These are phyloP conservation scores for Ceyx cyanopectus DNA, from an alignment of 2,113 vertebrate species.

Conservation along the genomic window DNA sequence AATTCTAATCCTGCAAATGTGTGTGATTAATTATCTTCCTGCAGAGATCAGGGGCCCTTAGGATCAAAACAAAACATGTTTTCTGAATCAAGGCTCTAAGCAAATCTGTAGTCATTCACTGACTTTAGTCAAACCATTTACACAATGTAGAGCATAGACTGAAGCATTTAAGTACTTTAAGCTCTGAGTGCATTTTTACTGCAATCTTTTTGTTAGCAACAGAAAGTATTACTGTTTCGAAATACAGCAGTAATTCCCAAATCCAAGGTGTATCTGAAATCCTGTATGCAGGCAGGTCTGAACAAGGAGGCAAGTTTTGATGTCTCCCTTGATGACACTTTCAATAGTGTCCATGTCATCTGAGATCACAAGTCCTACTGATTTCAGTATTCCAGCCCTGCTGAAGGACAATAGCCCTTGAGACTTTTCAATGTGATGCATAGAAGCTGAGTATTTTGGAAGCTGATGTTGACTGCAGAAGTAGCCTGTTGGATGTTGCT, in stretches of 20 bases:
- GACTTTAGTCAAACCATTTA: neutral
- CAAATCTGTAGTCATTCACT: neutral
- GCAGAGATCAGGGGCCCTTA: neutral
- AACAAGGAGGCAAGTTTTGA: neutral
- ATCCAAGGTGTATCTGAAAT: neutral
- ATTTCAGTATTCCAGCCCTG: neutral
- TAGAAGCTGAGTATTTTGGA: neutral
- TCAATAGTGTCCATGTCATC: neutral
- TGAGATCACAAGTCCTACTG: neutral
- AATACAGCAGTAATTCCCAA: neutral
- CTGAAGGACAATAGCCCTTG: neutral
- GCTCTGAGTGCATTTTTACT: neutral
- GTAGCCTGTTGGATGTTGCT: neutral
- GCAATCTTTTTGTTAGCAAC: neutral
- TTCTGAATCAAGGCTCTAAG: neutral
- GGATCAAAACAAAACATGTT: neutral
- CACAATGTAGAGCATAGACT: neutral
- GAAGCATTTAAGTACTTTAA: neutral
- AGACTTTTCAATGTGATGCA: rapidly evolving
- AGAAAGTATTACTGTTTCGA: neutral
- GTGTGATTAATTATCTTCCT: neutral
- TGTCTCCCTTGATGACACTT: neutral
- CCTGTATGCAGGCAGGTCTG: neutral
- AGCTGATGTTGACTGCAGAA: neutral
- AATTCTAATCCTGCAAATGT: neutral